Evolutionary conservation across 2,797 vertebrate species (phyloP), one percentile per base, ranked within the genome.

Genomic region (Hydrolagus colliei): DNA sequence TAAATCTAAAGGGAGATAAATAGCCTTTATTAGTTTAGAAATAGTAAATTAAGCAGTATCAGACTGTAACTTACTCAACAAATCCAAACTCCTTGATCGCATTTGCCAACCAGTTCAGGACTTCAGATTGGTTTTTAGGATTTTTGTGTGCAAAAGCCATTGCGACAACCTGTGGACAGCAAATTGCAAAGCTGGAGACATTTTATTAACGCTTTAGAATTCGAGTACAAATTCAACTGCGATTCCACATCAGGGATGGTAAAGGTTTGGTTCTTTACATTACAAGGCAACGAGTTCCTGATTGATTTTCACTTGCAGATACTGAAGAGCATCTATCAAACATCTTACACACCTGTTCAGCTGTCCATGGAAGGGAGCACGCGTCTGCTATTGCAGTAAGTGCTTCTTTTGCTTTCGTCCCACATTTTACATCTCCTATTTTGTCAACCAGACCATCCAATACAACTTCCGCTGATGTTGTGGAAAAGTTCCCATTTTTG

Each of bases 21-120:
- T 52, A 52, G 41, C 41, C 41, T 52, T 52, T 52, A 52, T 52
- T 6, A 52, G 41, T 52, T 52, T 52, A 52, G 41, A 52, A 52
- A 52, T 52, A 52, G 41, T 52, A 6, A 72, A 13, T 13, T 22
- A 16, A 79, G 65, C 14, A 61, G 62, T 3, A 14, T 72, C 20
- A 52, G n/a, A 75, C 2, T 18, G 72, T 13, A 73, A 91, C 94
- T 88, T 93, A 99, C 98, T 97, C 98, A 87, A 95, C 91, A 92
- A 99, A 99, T 59, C 98, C 97, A 92, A 99, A 99, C 91, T 99
- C 98, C 92, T 98, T 99, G 92, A 99, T 98, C 76, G 97, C 97
- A 89, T 96, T 97, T 76, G 97, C 94, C 86, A 99, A 91, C 98
- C 98, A 99, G 90, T 96, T 99, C 82, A 99, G 93, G 2, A 96